These are phyloP conservation scores for Dasypus novemcinctus DNA, from an alignment of 2,113 vertebrate species.

Conservation along the genomic window DNA sequence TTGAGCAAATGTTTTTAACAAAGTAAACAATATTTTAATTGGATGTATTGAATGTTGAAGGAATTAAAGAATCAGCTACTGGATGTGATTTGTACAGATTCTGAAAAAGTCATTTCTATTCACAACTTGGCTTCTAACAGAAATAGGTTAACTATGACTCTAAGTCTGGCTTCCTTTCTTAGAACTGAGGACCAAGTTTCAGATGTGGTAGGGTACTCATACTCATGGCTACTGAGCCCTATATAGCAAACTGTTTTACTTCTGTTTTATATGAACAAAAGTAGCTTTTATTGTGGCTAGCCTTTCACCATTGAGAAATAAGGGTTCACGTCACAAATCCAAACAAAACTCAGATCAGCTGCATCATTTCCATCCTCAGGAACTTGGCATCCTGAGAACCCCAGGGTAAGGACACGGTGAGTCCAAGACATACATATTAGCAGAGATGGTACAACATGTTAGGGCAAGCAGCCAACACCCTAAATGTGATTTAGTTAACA, in stretches of 20 bases:
- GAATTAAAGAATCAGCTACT: not conserved
- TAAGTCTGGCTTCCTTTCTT: slow-evolving; percentile 27
- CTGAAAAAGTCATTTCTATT: not conserved
- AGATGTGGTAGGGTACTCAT: slow-evolving; percentile 54
- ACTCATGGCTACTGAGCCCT: not conserved
- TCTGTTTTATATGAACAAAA: slow-evolving; percentile 53
- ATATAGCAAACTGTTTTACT: slow-evolving; percentile 38
- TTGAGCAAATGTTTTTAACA: slow-evolving; percentile 19
- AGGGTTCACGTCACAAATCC: slow-evolving; percentile 41
- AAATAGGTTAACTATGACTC: slow-evolving; percentile 8
- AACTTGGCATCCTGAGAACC: slow-evolving; percentile 27
- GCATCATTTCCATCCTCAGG: slow-evolving; percentile 55
- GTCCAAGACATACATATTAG: slow-evolving; percentile 48
- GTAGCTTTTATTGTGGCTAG: slow-evolving; percentile 58
- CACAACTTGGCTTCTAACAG: not conserved
- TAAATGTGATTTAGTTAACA: slow-evolving; percentile 55
- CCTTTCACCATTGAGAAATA: slow-evolving; percentile 42
- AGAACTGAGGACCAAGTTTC: slow-evolving; percentile 22
- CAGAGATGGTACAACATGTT: not conserved
- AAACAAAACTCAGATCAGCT: slow-evolving; percentile 33
- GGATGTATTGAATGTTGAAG: not conserved
- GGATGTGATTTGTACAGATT: not conserved
- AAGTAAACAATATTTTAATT: not conserved
- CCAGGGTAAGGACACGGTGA: slow-evolving; percentile 54
- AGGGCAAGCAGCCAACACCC: not conserved